phyloP scores from a whole-genome alignment of 2,113 vertebrate genomes.

The Peucedramus taeniatus region DNA sequence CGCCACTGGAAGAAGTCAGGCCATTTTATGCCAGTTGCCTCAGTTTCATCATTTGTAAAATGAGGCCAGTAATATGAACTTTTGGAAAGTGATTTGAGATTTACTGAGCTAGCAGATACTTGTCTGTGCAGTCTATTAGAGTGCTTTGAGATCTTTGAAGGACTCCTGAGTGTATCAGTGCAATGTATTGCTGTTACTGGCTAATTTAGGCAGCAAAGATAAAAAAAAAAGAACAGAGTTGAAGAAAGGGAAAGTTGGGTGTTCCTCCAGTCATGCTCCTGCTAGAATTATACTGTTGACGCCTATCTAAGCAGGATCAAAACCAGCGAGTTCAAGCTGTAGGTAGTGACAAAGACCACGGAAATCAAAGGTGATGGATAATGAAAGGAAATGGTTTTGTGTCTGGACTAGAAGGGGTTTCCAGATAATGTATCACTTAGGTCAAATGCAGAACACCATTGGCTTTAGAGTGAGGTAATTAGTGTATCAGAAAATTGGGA shows the following conservation, averaged over 20 bases:
- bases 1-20: background rate
- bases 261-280: background rate
- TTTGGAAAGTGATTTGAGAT: slow-evolving; percentile 36
- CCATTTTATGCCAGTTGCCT: slow-evolving; percentile 7
- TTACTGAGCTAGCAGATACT: slow-evolving; percentile 26
- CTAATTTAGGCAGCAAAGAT: background rate
- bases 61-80: slow-evolving; percentile 28
- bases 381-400: slow-evolving; percentile 17
- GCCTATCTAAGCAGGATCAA: background rate
- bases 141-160: slow-evolving; percentile 11
- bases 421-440: slow-evolving; percentile 51
- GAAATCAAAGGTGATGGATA: slow-evolving; percentile 44
- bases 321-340: slow-evolving; percentile 2
- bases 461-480: slow-evolving; percentile 69
- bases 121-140: background rate
- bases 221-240: background rate
- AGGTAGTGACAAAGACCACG: slow-evolving; percentile 26
- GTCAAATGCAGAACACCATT: slow-evolving; percentile 54
- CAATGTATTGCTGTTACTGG: background rate
- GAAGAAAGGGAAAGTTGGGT: background rate
- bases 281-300: background rate
- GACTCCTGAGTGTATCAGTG: background rate
- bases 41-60: slow-evolving; percentile 34
- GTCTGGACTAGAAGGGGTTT: slow-evolving; percentile 19
- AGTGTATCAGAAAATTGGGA: slow-evolving; percentile 67